Percentiles rank a stretch among this genome's conserved stretches.
Conservation (phyloP, 2,797 vertebrate species). For the Lindbergichthys nudifrons region DNA sequence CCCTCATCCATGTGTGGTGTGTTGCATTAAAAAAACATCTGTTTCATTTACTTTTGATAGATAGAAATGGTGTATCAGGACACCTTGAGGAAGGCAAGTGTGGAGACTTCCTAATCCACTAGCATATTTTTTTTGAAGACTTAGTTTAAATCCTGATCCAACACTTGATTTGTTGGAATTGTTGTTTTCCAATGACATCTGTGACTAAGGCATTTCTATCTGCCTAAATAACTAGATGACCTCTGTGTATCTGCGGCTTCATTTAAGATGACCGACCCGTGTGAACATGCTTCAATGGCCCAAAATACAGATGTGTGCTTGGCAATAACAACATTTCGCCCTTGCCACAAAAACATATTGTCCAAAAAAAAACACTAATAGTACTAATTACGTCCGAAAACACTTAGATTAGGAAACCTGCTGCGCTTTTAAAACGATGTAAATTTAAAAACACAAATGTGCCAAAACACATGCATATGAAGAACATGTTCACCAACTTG, state of each 20-base stretch:
- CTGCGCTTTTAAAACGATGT: too few species aligned
- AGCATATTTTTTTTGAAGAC: neutral
- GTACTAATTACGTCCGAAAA: too few species aligned
- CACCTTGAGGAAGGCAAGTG: neutral
- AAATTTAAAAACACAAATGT: too few species aligned
- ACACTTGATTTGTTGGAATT: neutral
- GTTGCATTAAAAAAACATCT: neutral
- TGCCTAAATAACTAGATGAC: neutral
- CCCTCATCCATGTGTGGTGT: neutral
- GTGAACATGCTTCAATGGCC: too few species aligned
- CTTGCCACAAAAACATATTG: too few species aligned
- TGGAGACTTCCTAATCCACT: neutral
- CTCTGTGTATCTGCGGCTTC: neutral
- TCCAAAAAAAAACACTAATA: too few species aligned
- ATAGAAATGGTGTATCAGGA: neutral
- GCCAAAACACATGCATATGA: too few species aligned
- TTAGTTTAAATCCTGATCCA: constrained; percentile 1
- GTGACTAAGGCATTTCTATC: neutral
- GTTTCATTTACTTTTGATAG: neutral
- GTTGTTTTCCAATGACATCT: neutral
- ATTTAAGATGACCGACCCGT: too few species aligned
- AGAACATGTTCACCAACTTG: too few species aligned
- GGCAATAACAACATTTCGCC: too few species aligned
- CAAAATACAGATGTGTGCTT: too few species aligned
- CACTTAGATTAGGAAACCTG: too few species aligned